These are phyloP conservation scores for Macropodus opercularis DNA, from an alignment of 2,797 vertebrate species.

Conservation along the genomic window DNA sequence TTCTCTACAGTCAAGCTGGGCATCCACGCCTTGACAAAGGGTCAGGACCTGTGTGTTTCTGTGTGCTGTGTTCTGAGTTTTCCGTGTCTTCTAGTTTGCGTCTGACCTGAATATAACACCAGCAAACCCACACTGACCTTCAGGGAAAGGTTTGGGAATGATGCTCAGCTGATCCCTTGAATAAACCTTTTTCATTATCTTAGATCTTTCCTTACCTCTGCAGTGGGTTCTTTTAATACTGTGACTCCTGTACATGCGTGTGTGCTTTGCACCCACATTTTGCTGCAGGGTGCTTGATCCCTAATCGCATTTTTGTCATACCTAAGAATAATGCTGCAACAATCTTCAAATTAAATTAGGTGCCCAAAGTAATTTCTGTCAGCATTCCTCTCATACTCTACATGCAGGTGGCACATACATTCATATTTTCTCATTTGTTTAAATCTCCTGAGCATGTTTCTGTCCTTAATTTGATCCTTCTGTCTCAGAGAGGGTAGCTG, in stretches of 20 bases:
- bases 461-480: constrained; percentile 4
- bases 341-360: constrained; percentile 26
- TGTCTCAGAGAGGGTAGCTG: constrained; percentile 80
- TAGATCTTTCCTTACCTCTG: constrained; percentile 30
- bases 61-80: no score
- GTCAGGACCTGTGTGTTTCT: constrained; percentile 50
- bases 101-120: not conserved
- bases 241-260: not conserved
- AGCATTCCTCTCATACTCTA: not conserved
- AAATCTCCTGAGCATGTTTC: constrained; percentile 24
- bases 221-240: constrained; percentile 15
- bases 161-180: constrained; percentile 28
- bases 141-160: not conserved
- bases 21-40: constrained; percentile 82
- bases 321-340: constrained; percentile 32
- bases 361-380: constrained; percentile 10
- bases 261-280: not conserved
- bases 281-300: constrained; percentile 2
- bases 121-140: not conserved
- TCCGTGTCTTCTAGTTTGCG: not conserved
- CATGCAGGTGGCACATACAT: not conserved
- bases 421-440: constrained; percentile 1
- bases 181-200: constrained; percentile 38
- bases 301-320: constrained; percentile 31
- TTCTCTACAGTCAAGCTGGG: constrained; percentile 83